A percentile compares a stretch with the other conserved stretches of the same genome.
Evolutionary conservation across 2,888 invertebrate genomes (phyloP).

Genomic region (Macaria liturata): DNA sequence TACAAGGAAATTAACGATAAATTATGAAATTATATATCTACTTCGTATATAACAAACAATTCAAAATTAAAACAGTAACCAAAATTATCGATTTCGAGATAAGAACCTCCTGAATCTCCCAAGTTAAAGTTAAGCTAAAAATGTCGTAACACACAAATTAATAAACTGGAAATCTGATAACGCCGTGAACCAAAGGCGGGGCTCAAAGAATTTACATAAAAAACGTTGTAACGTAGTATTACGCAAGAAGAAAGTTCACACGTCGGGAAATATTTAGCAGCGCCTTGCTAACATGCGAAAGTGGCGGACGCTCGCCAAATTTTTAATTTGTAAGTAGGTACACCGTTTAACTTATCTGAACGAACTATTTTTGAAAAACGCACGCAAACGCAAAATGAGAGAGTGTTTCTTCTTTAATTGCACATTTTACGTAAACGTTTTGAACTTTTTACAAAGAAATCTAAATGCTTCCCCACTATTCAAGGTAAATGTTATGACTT

Average conservation of each 20-base stretch:
- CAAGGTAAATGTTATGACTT: too few relatives aligned
- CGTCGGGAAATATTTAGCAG: conserved; percentile 22
- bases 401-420: too few relatives aligned
- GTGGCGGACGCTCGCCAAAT: conserved; percentile 32
- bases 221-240: conserved; percentile 10
- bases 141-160: not conserved
- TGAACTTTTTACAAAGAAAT: too few relatives aligned
- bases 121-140: too few relatives aligned
- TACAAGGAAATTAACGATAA: too few relatives aligned
- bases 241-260: conserved; percentile 26
- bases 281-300: conserved; percentile 34
- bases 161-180: conserved; percentile 6
- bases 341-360: conserved; percentile 14
- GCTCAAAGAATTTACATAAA: conserved; percentile 18
- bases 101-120: too few relatives aligned
- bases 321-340: conserved; percentile 35
- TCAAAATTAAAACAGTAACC: too few relatives aligned
- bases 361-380: conserved; percentile 16
- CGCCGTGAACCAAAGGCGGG: conserved; percentile 14
- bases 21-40: too few relatives aligned
- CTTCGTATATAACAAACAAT: too few relatives aligned
- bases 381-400: conserved; percentile 6
- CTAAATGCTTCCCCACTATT: too few relatives aligned
- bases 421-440: too few relatives aligned
- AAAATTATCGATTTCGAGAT: too few relatives aligned